Conservation (phyloP, 2,888 invertebrate genomes). For the Clitarchus hookeri region DNA sequence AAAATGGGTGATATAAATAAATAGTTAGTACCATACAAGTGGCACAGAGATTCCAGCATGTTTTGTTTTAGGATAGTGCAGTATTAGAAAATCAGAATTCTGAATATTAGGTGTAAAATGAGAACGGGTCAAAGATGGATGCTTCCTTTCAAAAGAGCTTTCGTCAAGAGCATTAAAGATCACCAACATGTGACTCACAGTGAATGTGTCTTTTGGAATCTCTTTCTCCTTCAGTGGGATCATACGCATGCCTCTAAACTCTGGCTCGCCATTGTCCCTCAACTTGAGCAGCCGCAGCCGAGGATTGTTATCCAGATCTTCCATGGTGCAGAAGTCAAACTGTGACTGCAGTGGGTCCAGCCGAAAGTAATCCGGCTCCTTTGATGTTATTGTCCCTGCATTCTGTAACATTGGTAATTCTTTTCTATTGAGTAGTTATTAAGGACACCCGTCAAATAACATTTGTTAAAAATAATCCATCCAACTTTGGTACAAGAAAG, state of each 20-base stretch:
- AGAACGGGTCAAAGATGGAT: too few relatives aligned
- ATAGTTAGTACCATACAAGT: too few relatives aligned
- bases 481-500: too few relatives aligned
- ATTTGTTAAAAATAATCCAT: too few relatives aligned
- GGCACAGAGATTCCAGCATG: too few relatives aligned
- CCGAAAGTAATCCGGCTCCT: slow-evolving; percentile 53
- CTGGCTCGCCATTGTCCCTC: slow-evolving; percentile 65
- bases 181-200: slow-evolving; percentile 45
- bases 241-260: slow-evolving; percentile 63
- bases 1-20: too few relatives aligned
- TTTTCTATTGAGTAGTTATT: too few relatives aligned
- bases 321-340: slow-evolving; percentile 63
- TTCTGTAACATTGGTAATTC: slow-evolving; percentile 32
- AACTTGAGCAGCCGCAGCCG: slow-evolving; percentile 66
- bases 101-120: too few relatives aligned
- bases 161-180: not conserved
- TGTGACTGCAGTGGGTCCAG: slow-evolving; percentile 61
- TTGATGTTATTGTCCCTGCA: slow-evolving; percentile 31
- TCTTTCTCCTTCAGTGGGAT: slow-evolving; percentile 64
- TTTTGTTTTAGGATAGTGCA: too few relatives aligned
- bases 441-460: too few relatives aligned
- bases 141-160: too few relatives aligned
- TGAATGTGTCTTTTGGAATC: slow-evolving; percentile 61
- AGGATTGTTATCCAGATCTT: slow-evolving; percentile 61
- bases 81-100: too few relatives aligned